Percentiles rank a stretch among this genome's conserved stretches.
Conservation (phyloP, 2,888 invertebrate species). For the Glyphotaelius pellucidus region DNA sequence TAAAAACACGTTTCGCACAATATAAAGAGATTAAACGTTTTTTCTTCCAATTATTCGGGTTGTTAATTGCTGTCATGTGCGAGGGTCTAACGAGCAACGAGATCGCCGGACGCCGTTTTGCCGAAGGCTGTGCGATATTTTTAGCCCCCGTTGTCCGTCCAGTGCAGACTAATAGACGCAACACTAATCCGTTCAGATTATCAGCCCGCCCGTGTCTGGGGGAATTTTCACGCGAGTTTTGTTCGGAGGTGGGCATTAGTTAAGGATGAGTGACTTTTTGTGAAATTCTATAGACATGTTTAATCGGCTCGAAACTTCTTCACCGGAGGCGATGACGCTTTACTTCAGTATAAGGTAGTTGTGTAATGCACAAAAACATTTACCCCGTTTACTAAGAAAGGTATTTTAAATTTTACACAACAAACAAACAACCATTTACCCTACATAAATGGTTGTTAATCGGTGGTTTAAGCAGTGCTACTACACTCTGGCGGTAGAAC, state of each 20-base stretch:
- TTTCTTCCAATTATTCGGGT: not conserved
- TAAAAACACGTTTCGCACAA: not conserved
- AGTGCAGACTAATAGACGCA: slow-evolving; percentile 32
- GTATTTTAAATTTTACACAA: too few relatives aligned
- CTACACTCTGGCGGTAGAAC: too few relatives aligned
- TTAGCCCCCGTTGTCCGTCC: slow-evolving; percentile 1
- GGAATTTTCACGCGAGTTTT: slow-evolving; percentile 18
- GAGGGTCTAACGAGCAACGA: not conserved
- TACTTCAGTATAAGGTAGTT: not conserved
- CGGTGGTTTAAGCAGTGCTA: too few relatives aligned
- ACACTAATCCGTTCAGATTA: slow-evolving; percentile 41
- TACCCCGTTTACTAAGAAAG: too few relatives aligned
- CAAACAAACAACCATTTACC: too few relatives aligned
- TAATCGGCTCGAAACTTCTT: not conserved
- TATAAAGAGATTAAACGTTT: not conserved
- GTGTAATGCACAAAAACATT: not conserved
- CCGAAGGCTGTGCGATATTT: not conserved
- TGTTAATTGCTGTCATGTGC: not conserved
- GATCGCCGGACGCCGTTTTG: not conserved
- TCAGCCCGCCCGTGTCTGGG: slow-evolving; percentile 5
- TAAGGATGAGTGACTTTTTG: not conserved
- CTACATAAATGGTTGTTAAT: too few relatives aligned
- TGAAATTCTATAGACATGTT: slow-evolving; percentile 2
- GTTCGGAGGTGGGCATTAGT: not conserved
- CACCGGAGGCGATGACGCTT: not conserved